A percentile compares a stretch with the other conserved stretches of the same genome.
phyloP scores from a whole-genome alignment of 1,140 invertebrate genomes.

The Atta colombica region DNA sequence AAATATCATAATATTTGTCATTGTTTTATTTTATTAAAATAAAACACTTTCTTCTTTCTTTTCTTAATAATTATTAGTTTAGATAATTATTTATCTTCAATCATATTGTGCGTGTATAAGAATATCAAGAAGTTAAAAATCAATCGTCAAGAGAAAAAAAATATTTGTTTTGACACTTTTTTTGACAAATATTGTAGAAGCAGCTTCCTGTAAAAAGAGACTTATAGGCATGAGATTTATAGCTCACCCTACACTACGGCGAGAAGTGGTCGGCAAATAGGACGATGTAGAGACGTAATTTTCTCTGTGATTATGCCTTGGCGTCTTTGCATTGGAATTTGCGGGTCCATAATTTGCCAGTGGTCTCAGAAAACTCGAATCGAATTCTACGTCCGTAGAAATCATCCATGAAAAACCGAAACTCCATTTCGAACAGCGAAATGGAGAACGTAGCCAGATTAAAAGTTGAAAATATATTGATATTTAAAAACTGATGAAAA shows the following conservation, averaged over 20 bases:
- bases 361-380: slow-evolving; percentile 37
- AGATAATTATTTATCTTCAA: not conserved
- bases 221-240: not conserved
- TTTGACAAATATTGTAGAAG: not conserved
- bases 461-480: not conserved
- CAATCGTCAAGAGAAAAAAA: not conserved
- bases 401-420: not conserved
- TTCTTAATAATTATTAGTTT: not conserved
- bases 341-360: slow-evolving; percentile 29
- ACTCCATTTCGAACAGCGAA: not conserved
- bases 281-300: slow-evolving; percentile 54
- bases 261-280: slow-evolving; percentile 25
- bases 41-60: not conserved
- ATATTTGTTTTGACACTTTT: not conserved
- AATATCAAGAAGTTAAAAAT: not conserved
- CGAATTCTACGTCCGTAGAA: slow-evolving; percentile 44
- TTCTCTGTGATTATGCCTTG: slow-evolving; percentile 19
- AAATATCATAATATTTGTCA: not conserved
- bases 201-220: not conserved
- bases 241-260: slow-evolving; percentile 23
- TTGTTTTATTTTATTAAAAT: not conserved
- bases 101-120: not conserved
- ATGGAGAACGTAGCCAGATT: not conserved
- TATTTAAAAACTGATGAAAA: not conserved
- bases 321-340: slow-evolving; percentile 14